Percentiles rank a stretch among this genome's conserved stretches.
phyloP scores from a whole-genome alignment of 2,113 vertebrate genomes.

The Cyprinodon brontotheroides region DNA sequence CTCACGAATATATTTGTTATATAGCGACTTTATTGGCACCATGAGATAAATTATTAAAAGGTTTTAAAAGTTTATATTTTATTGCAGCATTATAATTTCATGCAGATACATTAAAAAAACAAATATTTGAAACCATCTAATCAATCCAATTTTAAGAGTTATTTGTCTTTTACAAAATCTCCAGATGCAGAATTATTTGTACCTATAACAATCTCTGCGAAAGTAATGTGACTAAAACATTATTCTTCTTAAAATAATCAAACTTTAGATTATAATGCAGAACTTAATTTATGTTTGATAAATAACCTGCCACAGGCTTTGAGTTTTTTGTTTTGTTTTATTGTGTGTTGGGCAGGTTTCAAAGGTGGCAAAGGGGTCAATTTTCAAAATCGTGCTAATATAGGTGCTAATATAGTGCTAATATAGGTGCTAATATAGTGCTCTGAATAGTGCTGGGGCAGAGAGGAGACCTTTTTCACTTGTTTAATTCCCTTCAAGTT shows the following conservation, averaged over 20 bases:
- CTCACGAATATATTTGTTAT: background rate
- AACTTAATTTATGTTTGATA: too few species aligned
- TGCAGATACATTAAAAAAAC: background rate
- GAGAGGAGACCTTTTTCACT: slow-evolving; percentile 30
- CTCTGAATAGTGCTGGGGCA: slow-evolving; percentile 25
- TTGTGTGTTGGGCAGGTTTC: too few species aligned
- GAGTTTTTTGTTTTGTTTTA: too few species aligned
- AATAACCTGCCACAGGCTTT: too few species aligned
- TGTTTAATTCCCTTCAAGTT: background rate
- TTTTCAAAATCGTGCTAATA: too few species aligned
- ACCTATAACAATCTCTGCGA: background rate
- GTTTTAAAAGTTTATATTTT: background rate
- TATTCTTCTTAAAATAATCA: background rate
- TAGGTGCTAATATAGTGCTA: too few species aligned
- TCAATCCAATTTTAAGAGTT: background rate
- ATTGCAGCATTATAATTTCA: background rate
- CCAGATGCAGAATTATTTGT: background rate
- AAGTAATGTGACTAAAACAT: background rate
- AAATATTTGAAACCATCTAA: background rate
- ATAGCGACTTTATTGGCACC: background rate
- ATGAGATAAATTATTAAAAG: background rate
- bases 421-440: slow-evolving; percentile 4
- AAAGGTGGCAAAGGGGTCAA: too few species aligned
- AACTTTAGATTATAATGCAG: background rate
- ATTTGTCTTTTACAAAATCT: background rate